Evolutionary conservation across 2,113 vertebrate genomes (phyloP), one percentile per base, ranked within the genome.

Genomic region (Coracopsis vasa): DNA sequence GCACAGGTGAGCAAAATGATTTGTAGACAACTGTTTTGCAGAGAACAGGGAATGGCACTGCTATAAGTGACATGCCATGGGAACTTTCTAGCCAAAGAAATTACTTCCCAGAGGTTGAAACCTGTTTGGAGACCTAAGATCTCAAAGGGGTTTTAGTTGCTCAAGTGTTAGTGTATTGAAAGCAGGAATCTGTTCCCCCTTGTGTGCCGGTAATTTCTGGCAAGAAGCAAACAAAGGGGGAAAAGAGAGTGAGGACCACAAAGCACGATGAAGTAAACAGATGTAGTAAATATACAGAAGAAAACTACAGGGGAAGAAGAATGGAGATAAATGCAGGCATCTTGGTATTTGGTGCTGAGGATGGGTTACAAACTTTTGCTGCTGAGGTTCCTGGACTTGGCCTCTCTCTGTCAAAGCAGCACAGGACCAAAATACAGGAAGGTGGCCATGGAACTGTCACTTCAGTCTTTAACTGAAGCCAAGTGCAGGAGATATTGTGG

Each of bases 1-100:
- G 37, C 58, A 84, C 65, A 94, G 91, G 87, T 89, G 61, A 95
- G 61, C 56, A 70, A 85, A 95, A 82, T 69, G 14, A 82, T 80
- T 73, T 42, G 51, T 69, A 84, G 69, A 54, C 51, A 79, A 82
- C 35, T 53, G 61, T 31, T 69, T 91, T 42, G 19, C 51, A 91
- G 48, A 79, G 48, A 79, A 56, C 3, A 8, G 18, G 54, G 51
- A 89, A 91, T 0, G 2, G 10, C 48, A 85, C 39, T 4, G 0
- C 66, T 71, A 2, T 66, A 64, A 84, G 33, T 72, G 44, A 64
- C 47, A 44, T 60, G 64, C 41, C n/a, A 42, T 66, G n/a, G 45
- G 28, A 66, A 16, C 2, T 87, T 81, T 87, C 53, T 62, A 87
- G 80, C 7, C 61, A 69, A 79, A 90, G 33, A 90, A 82, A 50